A percentile compares a stretch with the other conserved stretches of the same genome.
Conservation (phyloP, 2,113 vertebrate species). For the Myocastor coypus region DNA sequence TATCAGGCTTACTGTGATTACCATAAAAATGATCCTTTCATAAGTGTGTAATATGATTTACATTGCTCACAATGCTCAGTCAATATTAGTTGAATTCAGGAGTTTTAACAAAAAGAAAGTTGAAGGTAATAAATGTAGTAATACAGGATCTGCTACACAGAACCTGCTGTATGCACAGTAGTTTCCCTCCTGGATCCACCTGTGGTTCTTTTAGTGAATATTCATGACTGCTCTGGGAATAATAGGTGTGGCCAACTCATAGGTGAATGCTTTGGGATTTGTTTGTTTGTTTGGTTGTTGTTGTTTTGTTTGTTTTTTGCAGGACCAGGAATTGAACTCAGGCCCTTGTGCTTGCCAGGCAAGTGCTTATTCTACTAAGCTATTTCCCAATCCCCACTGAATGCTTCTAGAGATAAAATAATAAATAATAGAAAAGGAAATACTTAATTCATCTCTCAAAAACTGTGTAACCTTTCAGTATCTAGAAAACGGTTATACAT, state of each 20-base stretch:
- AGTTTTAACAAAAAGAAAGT: slow-evolving; percentile 61
- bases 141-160: neutral
- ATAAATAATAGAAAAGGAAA: neutral
- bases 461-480: neutral
- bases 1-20: neutral
- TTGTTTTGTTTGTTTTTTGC: too few species aligned
- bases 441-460: neutral
- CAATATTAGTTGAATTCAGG: slow-evolving; percentile 56
- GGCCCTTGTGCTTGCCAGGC: too few species aligned
- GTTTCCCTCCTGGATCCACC: neutral
- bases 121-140: slow-evolving; percentile 57
- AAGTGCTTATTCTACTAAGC: too few species aligned
- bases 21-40: slow-evolving; percentile 61
- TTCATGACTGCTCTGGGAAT: neutral
- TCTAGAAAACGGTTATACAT: neutral
- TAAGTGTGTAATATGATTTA: slow-evolving; percentile 63
- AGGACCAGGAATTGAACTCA: too few species aligned
- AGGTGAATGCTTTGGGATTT: neutral
- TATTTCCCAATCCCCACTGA: too few species aligned
- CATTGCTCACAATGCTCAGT: slow-evolving; percentile 56
- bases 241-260: neutral
- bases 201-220: neutral
- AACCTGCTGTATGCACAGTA: neutral
- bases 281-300: too few species aligned
- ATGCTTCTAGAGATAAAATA: neutral